Evolutionary conservation across 2,113 vertebrate species (phyloP), one percentile per base, ranked within the genome.

Genomic region (Diphyllodes magnificus): DNA sequence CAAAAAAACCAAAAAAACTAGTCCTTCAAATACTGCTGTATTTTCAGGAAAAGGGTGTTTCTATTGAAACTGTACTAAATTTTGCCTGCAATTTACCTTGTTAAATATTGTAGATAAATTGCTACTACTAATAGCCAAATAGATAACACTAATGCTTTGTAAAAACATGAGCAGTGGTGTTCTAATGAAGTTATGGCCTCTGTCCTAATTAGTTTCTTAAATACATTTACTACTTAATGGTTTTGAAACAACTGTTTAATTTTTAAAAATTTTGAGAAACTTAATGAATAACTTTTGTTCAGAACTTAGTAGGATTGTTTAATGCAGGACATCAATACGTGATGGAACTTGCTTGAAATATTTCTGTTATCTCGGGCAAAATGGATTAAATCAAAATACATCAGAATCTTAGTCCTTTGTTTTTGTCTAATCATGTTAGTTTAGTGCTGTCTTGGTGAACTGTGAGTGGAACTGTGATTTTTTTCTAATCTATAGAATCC

Each of bases 21-120:
- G 98, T 98, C 98, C 99, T 99, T 99, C 99, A 98, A 99, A 99
- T 99, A 99, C 99, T 99, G 99, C 99, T 99, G 99, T 99, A 99
- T 99, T 99, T 99, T 99, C 99, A 99, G 98, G 99, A 99, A 98
- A 99, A 98, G 98, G 98, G 98, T 99, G 99, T 99, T 99, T 99
- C 99, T 99, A 99, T 99, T 99, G 99, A 99, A 99, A 99, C 99
- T 98, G 98, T 99, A 99, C 98, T 99, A 98, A 98, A 99, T 99
- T 99, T 99, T 99, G 99, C 99, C 99, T 99, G 99, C 99, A 99
- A 99, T 98, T 99, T 99, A 99, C 98, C 98, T 99, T 99, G 99
- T 99, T 99, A 99, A 99, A 99, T 99, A 99, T 98, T 99, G 99
- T 99, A 99, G 99, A 99, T 99, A 99, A 98, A 98, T 99, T 99